Evolutionary conservation across 2,797 vertebrate genomes (phyloP), one percentile per base, ranked within the genome.

Genomic region (Channa striata): DNA sequence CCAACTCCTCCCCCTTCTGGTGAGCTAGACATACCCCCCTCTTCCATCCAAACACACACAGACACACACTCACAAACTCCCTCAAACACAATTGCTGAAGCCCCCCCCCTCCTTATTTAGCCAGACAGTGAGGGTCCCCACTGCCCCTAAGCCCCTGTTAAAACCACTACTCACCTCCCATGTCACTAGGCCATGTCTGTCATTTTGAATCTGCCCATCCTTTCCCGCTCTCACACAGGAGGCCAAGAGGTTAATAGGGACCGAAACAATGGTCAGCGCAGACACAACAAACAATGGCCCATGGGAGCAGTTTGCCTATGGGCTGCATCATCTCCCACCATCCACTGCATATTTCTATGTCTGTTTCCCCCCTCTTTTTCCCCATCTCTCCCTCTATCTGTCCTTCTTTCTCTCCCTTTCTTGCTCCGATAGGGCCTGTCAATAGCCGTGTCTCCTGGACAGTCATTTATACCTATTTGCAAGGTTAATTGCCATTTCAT

Each of bases 241-340:
- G 93, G 93, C 91, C 94, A 92, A 94, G 87, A 93, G 95, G 96
- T 96, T 95, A 96, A 91, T 85, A 94, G 92, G 93, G 87, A 84
- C 73, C 89, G 80, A 94, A 93, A 96, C 94, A 95, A 93, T 91
- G 84, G 91, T 68, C 61, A 80, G 87, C 46, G 86, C 88, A 93
- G 93, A 94, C 93, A 93, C 94, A 95, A 95, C 88, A 93, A 92
- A 94, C 92, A 90, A 85, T 86, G 90, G 89, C 91, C 90, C 84
- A 42, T 59, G 82, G 93, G 94, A 93, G 92, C 82, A 87, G 88
- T 85, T 93, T 91, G 88, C 77, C 91, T 82, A 21, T 81, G 72
- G 75, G 81, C 74, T 79, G 63, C 78, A 83, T 81, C 85, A 74
- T 84, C 84, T 81, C 75, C 76, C 80, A 75, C 67, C 80, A 81